Base-by-base conservation (phyloP, 2,888 invertebrate species). In the Neoascia interrupta region DNA sequence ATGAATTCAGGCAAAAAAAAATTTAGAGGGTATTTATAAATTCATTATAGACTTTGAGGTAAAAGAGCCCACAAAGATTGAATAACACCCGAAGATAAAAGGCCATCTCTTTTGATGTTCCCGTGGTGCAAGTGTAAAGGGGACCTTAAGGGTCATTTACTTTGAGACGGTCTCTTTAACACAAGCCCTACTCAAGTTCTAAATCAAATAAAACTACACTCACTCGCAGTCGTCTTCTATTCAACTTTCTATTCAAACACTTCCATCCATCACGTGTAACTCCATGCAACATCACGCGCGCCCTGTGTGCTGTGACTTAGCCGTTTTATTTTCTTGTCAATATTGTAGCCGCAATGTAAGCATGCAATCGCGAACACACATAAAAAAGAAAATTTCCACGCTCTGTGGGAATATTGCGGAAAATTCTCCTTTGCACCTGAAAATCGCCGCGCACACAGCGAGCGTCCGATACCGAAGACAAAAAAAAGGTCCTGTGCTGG, bases 301-400 rank as follows among this genome's bases (percentile, higher is more conserved):
- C 31, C 31, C 8, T 28, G 36, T 51, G 31, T 47, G 26, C 36
- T 54, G 31, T 47, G 66, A 36, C 79, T 66, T 66, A 79, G 66
- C 72, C 60, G 79, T 79, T 79, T 79, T 79, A 73, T 79, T 79
- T 72, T 79, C 79, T 79, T 79, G 79, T 79, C 79, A 79, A 79
- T 79, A 72, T 66, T 72, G 73, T 73, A 79, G 73, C 73, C 79
- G 68, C 79, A 79, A 79, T 79, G 79, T 79, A 79, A 79, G 79
- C 79, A 79, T 79, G 79, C 73, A 72, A 73, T 79, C 54, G 76
- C 49, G 72, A 72, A 58, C 64, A 66, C 54, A 66, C 58, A 72
- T n/a, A n/a, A n/a, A 73, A 79, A 73, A 68, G 60, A 66, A 79
- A 79, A 79, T 61, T 68, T 79, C 68, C 73, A 73, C 68, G 73